A percentile compares a stretch with the other conserved stretches of the same genome.
Evolutionary conservation across 2,113 vertebrate species (phyloP).

Genomic region (Halcyon senegalensis): DNA sequence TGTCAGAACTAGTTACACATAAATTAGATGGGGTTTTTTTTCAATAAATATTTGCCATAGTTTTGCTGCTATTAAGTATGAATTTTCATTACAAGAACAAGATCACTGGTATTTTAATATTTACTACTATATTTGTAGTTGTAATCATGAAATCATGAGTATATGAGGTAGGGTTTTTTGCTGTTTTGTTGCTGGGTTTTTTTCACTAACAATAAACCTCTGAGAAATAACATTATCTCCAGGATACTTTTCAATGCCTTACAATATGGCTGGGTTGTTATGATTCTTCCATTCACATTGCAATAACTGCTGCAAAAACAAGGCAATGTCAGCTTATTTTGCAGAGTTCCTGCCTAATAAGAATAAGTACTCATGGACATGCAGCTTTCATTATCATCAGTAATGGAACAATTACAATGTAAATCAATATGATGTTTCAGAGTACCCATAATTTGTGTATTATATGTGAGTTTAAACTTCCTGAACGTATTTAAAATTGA

Average conservation of each 20-base stretch:
- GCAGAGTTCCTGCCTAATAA: background rate
- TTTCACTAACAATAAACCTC: background rate
- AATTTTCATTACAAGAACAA: background rate
- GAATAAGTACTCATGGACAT: background rate
- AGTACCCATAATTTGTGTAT: conserved; percentile 25
- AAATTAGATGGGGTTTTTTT: background rate
- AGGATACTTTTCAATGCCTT: background rate
- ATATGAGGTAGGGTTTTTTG: background rate
- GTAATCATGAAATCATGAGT: background rate
- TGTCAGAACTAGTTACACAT: background rate
- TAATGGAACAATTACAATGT: conserved; percentile 25
- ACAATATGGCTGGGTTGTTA: background rate
- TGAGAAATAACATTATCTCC: background rate
- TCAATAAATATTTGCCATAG: background rate
- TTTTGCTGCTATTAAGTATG: background rate
- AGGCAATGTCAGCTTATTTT: background rate
- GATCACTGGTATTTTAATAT: background rate
- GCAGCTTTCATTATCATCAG: conserved; percentile 7
- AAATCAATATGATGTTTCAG: conserved; percentile 30
- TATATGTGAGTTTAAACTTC: conserved; percentile 17
- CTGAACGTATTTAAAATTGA: conserved; percentile 50
- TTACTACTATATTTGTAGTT: background rate
- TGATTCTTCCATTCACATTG: background rate
- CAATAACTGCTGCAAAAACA: conserved; percentile 23
- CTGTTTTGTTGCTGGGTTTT: background rate